Percentiles rank a stretch among this genome's conserved stretches.
Conservation (phyloP, 2,797 vertebrate genomes). For the Sebastes reedi region DNA sequence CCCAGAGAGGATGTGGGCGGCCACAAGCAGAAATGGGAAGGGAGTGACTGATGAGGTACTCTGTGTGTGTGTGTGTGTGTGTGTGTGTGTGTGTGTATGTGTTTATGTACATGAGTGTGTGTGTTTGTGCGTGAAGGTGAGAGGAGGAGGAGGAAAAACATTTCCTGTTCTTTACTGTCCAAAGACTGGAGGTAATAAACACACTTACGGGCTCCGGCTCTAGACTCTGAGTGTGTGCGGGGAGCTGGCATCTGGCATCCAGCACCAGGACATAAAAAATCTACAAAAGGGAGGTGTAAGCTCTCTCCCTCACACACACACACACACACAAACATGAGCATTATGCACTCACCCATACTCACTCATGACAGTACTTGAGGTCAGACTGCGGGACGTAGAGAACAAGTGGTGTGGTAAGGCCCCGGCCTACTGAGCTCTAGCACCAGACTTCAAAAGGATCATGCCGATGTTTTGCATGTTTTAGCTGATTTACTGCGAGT, state of each 20-base stretch:
- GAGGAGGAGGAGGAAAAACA: constrained; percentile 67
- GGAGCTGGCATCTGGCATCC: constrained; percentile 70
- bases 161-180: constrained; percentile 82
- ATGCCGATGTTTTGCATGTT: constrained; percentile 29
- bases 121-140: constrained; percentile 43
- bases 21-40: constrained; percentile 26
- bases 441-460: constrained; percentile 39
- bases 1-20: constrained; percentile 49
- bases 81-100: background rate
- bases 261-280: constrained; percentile 64
- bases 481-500: constrained; percentile 39
- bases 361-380: constrained; percentile 33
- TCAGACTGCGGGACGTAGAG: constrained; percentile 32
- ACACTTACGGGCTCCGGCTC: constrained; percentile 55
- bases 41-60: constrained; percentile 24
- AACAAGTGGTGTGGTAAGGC: constrained; percentile 22
- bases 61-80: background rate
- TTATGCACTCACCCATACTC: constrained; percentile 7
- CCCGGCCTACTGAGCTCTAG: background rate
- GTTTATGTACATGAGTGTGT: background rate
- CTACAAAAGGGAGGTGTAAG: constrained; percentile 54
- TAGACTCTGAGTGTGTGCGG: constrained; percentile 51
- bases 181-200: constrained; percentile 75
- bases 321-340: background rate
- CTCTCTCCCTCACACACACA: background rate